Evolutionary conservation across 2,888 invertebrate genomes (phyloP), one percentile per base, ranked within the genome.

Genomic region (Tholera decimalis): DNA sequence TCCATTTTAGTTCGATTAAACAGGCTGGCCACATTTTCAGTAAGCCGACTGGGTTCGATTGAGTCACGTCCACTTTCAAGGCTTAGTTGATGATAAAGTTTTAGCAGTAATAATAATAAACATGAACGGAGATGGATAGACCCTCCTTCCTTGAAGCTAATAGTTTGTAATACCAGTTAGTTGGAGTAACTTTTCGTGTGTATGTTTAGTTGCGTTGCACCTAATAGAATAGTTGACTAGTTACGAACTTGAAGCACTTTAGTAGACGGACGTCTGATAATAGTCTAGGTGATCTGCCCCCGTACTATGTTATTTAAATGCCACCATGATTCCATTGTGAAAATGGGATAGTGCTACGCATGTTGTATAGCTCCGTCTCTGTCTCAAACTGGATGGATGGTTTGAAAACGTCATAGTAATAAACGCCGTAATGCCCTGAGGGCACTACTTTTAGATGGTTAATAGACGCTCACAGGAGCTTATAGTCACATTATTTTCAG

Each of bases 221-320:
- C 37, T 78, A 58, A 73, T 73, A 55, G 58, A 78, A 47, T 55
- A 73, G 50, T 73, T 63, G n/a, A 39, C 50, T 64, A 55, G 78
- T 51, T 56, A 43, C 53, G 35, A 77, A 64, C 66, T 73, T 58
- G 22, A n/a, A 49, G 51, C 41, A 51, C 49, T 72, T 55, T 26
- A 39, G 28, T 9, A 30, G 24, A 51, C 65, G 58, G 58, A 73
- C 18, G 22, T 78, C 55, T 51, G 65, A 28, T 58, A n/a, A 53
- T 49, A 41, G n/a, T 28, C 20, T 18, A n/a, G 7, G 15, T 3
- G 24, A 44, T 44, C 35, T 35, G 35, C n/a, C n/a, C n/a, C n/a
- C n/a, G n/a, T n/a, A n/a, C n/a, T n/a, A n/a, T n/a, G n/a, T n/a
- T n/a, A n/a, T n/a, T n/a, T n/a, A n/a, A n/a, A n/a, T n/a, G n/a